Evolutionary conservation across 53 echinoderm and acorn worm genomes (phyloP).

Genomic region (Pentamera pediparva): DNA sequence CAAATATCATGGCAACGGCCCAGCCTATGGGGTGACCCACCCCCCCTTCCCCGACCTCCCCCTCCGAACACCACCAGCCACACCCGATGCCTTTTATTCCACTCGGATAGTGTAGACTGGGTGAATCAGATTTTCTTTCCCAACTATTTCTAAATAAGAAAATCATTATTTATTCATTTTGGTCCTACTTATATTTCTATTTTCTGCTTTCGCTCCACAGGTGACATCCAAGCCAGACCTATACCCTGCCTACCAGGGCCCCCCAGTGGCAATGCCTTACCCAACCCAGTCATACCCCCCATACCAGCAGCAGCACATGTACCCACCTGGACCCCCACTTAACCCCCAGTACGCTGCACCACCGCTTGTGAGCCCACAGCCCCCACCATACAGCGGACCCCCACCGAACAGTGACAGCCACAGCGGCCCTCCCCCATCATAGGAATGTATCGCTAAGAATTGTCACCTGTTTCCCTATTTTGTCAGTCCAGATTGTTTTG

Average conservation of each 20-base stretch:
- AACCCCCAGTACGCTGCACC: no score
- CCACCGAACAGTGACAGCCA: not conserved
- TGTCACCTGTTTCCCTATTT: no score
- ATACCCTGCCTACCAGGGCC: slow-evolving; percentile 38
- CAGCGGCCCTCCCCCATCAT: not conserved
- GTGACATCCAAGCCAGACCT: slow-evolving; percentile 50
- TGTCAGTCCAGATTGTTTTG: no score
- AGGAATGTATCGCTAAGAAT: not conserved
- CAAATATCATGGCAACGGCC: no score
- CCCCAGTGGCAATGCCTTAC: slow-evolving; percentile 10
- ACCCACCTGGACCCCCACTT: not conserved
- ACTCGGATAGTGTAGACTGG: no score
- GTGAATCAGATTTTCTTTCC: not conserved
- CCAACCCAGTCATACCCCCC: slow-evolving; percentile 29
- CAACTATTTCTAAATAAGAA: not conserved
- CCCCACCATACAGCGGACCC: not conserved
- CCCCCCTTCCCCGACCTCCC: no score
- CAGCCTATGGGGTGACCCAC: no score
- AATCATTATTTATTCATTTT: no score
- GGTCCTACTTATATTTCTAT: not conserved
- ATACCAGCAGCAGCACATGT: slow-evolving; percentile 14
- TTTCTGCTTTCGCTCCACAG: slow-evolving; percentile 9
- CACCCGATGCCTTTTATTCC: no score
- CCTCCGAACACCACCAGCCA: no score
- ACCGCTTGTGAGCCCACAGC: not conserved